phyloP scores from a whole-genome alignment of 2,888 invertebrate species.

The Agriotes lineatus region DNA sequence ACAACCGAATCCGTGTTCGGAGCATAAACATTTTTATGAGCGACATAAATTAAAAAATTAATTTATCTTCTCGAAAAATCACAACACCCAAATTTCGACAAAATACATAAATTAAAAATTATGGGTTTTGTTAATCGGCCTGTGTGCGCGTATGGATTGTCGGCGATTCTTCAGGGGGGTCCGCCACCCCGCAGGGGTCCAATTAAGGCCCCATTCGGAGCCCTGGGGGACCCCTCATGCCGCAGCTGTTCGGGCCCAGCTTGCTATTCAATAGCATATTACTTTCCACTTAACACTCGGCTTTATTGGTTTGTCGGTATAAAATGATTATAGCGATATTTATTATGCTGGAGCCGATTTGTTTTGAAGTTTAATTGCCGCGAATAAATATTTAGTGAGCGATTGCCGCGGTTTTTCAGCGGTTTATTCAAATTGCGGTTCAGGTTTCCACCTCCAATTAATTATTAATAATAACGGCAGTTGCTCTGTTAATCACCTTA shows the following conservation, averaged over 20 bases:
- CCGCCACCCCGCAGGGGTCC: conserved; percentile 61
- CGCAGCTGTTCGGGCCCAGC: conserved; percentile 50
- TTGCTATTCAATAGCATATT: conserved; percentile 57
- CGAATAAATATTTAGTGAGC: not conserved
- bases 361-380: conserved; percentile 37
- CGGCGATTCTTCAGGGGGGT: conserved; percentile 54
- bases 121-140: conserved; percentile 48
- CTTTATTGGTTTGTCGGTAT: conserved; percentile 45
- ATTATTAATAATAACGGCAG: no score
- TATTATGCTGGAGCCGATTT: conserved; percentile 39
- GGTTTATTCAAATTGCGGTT: not conserved
- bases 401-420: not conserved
- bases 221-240: conserved; percentile 54
- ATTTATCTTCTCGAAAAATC: conserved; percentile 39
- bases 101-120: conserved; percentile 46
- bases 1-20: conserved; percentile 27
- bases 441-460: no score
- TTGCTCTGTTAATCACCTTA: no score
- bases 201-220: conserved; percentile 65
- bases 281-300: conserved; percentile 59
- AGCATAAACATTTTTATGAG: conserved; percentile 33
- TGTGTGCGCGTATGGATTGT: conserved; percentile 48
- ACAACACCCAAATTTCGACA: conserved; percentile 36
- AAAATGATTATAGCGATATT: conserved; percentile 42
- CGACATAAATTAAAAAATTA: conserved; percentile 39